Evolutionary conservation across 2,113 vertebrate genomes (phyloP), one percentile per base, ranked within the genome.

Genomic region (Toxotes chatareus): DNA sequence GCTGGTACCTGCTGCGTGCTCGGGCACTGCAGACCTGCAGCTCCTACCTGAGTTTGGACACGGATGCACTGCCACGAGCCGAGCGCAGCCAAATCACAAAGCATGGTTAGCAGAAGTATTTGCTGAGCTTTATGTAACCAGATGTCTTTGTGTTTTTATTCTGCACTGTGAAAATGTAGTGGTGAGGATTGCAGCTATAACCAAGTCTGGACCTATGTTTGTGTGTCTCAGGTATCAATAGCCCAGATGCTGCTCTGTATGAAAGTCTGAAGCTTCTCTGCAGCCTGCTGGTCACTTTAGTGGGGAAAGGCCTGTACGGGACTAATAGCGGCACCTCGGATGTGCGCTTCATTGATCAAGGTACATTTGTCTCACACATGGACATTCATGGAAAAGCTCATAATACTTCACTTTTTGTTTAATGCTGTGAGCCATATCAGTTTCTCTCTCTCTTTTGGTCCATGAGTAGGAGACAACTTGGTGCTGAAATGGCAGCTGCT

Each of bases 401-500:
- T 14, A 59, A 23, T 53, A 19, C 3, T 36, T 40, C 2, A 10
- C 27, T 49, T 31, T 51, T 55, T 21, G 55, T 44, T 23, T 34
- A 19, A 1, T 34, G 19, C 9, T 40, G 23, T 71, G 19, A 62
- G 44, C 4, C 7, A 40, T 64, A 12, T n/a, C 17, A 53, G 13
- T 23, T 55, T 21, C 47, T 68, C 31, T 17, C 3, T 53, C 1
- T 9, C 7, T 11, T 14, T 42, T 51, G 7, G 5, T 62, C 31
- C 61, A 1, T 32, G 67, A 53, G 27, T 70, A 99, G 97, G 97
- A 64, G 96, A 97, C 47, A 97, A 97, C 87, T 68, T 98, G 73
- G 65, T 96, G 59, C 90, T 97, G 66, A 99, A 99, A 89, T 99
- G 97, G 97, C 95, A 96, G 82, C 93, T 98, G 82, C 95, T 99